Evolutionary conservation across 2,113 vertebrate species (phyloP).

Genomic region (Puffinus mauretanicus): DNA sequence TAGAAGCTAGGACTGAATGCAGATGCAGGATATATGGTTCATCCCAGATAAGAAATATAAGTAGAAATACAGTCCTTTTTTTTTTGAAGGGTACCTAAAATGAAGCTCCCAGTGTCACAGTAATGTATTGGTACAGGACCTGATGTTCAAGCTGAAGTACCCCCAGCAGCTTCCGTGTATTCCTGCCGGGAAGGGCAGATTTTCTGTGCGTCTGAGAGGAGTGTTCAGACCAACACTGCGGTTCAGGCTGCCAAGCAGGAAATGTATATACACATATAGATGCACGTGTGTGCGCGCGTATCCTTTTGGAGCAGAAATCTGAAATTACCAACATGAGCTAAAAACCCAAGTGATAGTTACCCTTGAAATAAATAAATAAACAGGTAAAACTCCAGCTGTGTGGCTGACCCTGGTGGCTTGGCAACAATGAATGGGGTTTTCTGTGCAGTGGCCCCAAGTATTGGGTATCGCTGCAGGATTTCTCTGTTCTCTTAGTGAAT

Average conservation of each 20-base stretch:
- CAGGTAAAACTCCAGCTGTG: background rate
- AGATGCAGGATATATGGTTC: background rate
- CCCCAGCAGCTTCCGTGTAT: background rate
- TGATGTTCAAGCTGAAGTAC: background rate
- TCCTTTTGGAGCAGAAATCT: background rate
- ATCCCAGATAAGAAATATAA: background rate
- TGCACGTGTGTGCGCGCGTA: rapidly evolving
- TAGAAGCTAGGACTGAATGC: background rate
- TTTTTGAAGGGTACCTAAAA: background rate
- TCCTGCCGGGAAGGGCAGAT: background rate
- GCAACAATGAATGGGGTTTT: slow-evolving; percentile 6
- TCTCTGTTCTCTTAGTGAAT: background rate
- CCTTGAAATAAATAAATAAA: slow-evolving; percentile 15
- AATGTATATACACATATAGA: background rate
- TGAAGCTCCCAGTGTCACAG: background rate
- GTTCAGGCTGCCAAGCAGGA: background rate
- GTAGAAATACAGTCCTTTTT: background rate
- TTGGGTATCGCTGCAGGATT: background rate
- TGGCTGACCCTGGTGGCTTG: background rate
- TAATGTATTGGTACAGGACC: background rate
- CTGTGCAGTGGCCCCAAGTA: background rate
- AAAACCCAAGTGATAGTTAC: background rate
- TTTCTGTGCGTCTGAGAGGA: background rate
- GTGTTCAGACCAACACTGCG: rapidly evolving
- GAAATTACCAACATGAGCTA: background rate